These are phyloP conservation scores for Caenorhabditis sulstoni DNA, from an alignment of 2,888 invertebrate genomes.

Conservation along the genomic window DNA sequence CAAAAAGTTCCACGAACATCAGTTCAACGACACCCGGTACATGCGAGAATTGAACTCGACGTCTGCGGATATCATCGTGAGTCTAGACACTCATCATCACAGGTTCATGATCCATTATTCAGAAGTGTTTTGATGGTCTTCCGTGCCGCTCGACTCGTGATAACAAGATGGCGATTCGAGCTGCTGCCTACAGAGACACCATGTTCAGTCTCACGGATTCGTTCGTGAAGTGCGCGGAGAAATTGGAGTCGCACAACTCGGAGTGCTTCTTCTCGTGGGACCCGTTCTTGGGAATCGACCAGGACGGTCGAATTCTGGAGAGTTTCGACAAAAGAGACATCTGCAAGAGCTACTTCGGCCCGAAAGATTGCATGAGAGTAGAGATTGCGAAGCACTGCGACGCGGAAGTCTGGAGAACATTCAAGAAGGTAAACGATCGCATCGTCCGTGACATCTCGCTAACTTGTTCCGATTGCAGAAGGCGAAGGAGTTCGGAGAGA, in stretches of 20 bases:
- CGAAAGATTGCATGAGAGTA: conserved; percentile 34
- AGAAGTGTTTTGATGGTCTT: conserved; percentile 39
- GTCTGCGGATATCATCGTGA: conserved; percentile 31
- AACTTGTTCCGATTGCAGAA: conserved; percentile 3
- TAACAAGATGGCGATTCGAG: conserved; percentile 28
- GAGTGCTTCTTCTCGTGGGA: conserved; percentile 50
- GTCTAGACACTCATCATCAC: background rate
- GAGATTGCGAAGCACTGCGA: conserved; percentile 40
- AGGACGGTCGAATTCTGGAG: conserved; percentile 38
- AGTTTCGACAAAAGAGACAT: conserved; percentile 47
- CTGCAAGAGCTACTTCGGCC: conserved; percentile 42
- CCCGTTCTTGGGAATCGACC: conserved; percentile 41
- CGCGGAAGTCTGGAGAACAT: conserved; percentile 31
- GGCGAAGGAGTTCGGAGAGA: conserved; percentile 40
- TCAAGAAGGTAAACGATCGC: conserved; percentile 36
- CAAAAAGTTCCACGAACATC: conserved; percentile 38
- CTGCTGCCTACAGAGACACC: conserved; percentile 36
- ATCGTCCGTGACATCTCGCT: background rate
- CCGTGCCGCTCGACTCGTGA: conserved; percentile 29
- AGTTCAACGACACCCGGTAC: conserved; percentile 11
- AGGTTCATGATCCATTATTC: background rate
- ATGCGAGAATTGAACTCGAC: conserved; percentile 30
- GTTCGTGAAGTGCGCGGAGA: conserved; percentile 27
- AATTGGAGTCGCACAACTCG: conserved; percentile 31
- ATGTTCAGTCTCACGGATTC: conserved; percentile 29